Percentiles rank a stretch among this genome's conserved stretches.
Evolutionary conservation across 2,113 vertebrate species (phyloP).

Genomic region (Accipiter virgatus): DNA sequence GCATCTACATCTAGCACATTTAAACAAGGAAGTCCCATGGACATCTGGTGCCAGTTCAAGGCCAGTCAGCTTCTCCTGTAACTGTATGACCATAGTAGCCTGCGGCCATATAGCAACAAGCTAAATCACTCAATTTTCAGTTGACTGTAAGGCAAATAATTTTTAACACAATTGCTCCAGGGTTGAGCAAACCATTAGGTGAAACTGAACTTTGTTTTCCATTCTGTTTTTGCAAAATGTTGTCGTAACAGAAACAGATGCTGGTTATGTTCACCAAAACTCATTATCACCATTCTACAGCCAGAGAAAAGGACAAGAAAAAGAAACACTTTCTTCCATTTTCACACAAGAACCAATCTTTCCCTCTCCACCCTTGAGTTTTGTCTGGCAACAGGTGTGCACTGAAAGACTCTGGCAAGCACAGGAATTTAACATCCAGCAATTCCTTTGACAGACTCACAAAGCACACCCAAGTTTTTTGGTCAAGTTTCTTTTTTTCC

Average conservation of each 20-base stretch:
- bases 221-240: not conserved
- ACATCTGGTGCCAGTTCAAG: not conserved
- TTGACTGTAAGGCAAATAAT: not conserved
- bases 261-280: not conserved
- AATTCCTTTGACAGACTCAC: not conserved
- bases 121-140: not conserved
- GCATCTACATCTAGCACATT: not conserved
- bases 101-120: not conserved
- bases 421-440: not conserved
- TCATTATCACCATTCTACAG: not conserved
- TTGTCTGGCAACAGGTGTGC: not conserved
- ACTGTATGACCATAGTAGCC: not conserved
- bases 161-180: not conserved
- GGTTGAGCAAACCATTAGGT: not conserved
- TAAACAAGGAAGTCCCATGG: not conserved
- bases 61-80: not conserved
- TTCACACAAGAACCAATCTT: not conserved
- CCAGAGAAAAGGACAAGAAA: not conserved
- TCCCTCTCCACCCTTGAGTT: not conserved
- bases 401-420: not conserved
- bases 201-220: not conserved
- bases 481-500: not conserved
- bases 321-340: not conserved
- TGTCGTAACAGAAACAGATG: not conserved
- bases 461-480: not conserved